Percentiles rank a stretch among this genome's conserved stretches.
Evolutionary conservation across 2,888 invertebrate species (phyloP).

Genomic region (Agrotis exclamationis): DNA sequence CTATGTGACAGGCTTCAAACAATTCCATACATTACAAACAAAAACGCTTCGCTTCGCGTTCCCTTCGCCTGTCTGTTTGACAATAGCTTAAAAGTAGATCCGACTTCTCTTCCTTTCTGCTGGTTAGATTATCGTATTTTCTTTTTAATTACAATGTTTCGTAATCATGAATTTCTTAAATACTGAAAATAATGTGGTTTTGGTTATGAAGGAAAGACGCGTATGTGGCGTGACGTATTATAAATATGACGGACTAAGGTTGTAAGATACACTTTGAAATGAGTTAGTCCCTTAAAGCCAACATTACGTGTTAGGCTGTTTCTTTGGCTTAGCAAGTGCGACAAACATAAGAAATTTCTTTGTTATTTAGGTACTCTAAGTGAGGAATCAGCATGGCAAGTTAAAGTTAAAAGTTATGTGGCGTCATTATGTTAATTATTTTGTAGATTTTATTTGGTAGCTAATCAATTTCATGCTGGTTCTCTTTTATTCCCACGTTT

Average conservation of each 20-base stretch:
- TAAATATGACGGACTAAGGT: slow-evolving; percentile 38
- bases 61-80: too few relatives aligned
- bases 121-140: too few relatives aligned
- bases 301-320: slow-evolving; percentile 47
- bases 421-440: neutral
- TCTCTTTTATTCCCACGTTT: neutral
- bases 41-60: too few relatives aligned
- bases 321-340: slow-evolving; percentile 48
- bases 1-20: too few relatives aligned
- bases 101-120: too few relatives aligned
- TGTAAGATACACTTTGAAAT: slow-evolving; percentile 64
- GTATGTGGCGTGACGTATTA: slow-evolving; percentile 6
- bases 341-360: slow-evolving; percentile 48
- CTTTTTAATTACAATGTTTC: neutral
- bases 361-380: slow-evolving; percentile 13
- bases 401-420: neutral
- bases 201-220: neutral
- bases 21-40: too few relatives aligned
- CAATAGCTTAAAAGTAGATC: too few relatives aligned
- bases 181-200: too few relatives aligned
- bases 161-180: neutral
- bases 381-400: slow-evolving; percentile 26
- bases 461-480: neutral
- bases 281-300: slow-evolving; percentile 63
- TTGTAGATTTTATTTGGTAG: neutral